Conservation (phyloP, 2,888 invertebrate genomes). For the Zaprionus obscuricornis region DNA sequence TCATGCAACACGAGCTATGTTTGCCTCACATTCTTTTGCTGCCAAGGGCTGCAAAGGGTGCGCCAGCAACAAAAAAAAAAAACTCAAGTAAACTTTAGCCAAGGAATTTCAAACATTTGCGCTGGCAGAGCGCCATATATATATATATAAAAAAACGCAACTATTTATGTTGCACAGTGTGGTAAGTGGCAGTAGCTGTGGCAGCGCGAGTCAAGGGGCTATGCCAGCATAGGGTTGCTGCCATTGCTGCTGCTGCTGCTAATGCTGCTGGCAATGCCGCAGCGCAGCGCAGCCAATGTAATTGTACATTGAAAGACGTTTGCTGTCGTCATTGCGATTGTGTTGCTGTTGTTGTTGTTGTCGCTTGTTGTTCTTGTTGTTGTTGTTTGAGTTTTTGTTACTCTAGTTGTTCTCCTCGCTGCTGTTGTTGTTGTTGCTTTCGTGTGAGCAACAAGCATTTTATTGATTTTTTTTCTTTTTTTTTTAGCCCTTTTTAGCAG, state of each 20-base stretch:
- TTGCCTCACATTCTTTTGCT: conserved; percentile 60
- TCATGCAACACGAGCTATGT: conserved; percentile 69
- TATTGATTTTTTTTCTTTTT: conserved; percentile 80
- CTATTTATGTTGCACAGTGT: conserved; percentile 72
- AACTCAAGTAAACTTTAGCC: conserved; percentile 42
- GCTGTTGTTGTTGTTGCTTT: conserved; percentile 6
- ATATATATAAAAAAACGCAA: conserved; percentile 55
- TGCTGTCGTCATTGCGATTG: conserved; percentile 28
- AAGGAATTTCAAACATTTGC: conserved; percentile 68
- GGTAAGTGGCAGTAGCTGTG: conserved; percentile 11
- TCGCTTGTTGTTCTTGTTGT: conserved; percentile 22
- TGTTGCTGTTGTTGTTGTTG: conserved; percentile 24
- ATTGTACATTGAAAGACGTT: conserved; percentile 71
- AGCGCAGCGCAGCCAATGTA: conserved; percentile 62
- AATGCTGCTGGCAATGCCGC: no score
- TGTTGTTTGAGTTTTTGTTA: conserved; percentile 25
- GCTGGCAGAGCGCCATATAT: conserved; percentile 44
- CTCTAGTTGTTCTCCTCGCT: conserved; percentile 17
- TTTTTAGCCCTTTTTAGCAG: conserved; percentile 71
- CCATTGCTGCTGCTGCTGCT: no score
- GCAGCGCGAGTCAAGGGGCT: background rate
- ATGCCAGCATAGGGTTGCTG: no score
- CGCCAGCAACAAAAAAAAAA: no score
- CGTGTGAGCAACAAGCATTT: conserved; percentile 76
- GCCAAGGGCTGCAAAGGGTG: no score